A percentile compares a stretch with the other conserved stretches of the same genome.
These are phyloP conservation scores for Rhynchophorus ferrugineus DNA, from an alignment of 1,140 invertebrate species.

Conservation along the genomic window DNA sequence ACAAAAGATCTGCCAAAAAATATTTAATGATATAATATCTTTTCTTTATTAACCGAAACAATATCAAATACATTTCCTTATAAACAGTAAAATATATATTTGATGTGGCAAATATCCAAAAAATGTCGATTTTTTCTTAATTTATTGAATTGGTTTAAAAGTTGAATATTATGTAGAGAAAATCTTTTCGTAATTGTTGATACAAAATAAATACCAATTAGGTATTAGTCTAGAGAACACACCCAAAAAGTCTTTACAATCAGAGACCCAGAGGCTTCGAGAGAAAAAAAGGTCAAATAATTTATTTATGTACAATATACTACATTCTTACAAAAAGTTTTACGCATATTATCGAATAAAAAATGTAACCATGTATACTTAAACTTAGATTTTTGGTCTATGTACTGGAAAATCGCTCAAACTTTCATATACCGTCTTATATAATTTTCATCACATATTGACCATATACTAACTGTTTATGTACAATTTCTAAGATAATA, in stretches of 20 bases:
- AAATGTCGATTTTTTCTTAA: conserved; percentile 3
- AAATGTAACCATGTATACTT: background rate
- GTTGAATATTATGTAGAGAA: too few species aligned
- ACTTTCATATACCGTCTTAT: background rate
- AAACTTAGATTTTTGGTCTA: conserved; percentile 11
- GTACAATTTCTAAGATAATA: too few species aligned
- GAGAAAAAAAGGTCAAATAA: conserved; percentile 17
- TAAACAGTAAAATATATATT: conserved; percentile 3
- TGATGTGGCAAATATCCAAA: conserved; percentile 8
- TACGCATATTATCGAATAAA: conserved; percentile 1
- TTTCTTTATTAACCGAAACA: too few species aligned
- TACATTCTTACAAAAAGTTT: conserved; percentile 10
- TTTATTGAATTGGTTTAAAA: conserved; percentile 2
- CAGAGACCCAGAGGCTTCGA: conserved; percentile 8
- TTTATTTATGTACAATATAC: conserved; percentile 24
- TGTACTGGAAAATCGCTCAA: conserved; percentile 3
- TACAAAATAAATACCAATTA: background rate
- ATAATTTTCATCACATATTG: background rate
- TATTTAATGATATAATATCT: too few species aligned
- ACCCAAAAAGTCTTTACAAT: conserved; percentile 16
- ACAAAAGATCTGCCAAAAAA: conserved; percentile 26
- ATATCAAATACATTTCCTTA: too few species aligned
- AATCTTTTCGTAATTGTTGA: too few species aligned
- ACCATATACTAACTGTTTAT: too few species aligned
- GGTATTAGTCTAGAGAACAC: background rate